Conservation (phyloP, 2,888 invertebrate genomes). For the Protonemura montana region DNA sequence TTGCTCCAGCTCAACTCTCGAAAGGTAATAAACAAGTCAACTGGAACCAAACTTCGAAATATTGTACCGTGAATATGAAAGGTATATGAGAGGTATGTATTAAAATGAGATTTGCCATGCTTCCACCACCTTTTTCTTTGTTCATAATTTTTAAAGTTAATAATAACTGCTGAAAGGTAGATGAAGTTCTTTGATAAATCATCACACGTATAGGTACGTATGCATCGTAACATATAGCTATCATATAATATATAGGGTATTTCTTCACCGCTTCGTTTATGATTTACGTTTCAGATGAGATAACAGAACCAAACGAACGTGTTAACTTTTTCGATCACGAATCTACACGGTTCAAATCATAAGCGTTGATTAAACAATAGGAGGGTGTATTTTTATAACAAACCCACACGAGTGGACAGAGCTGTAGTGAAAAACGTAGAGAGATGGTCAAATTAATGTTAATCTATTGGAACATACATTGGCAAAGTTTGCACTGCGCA, state of each 20-base stretch:
- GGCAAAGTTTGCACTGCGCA: neutral
- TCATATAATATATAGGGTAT: neutral
- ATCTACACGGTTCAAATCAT: constrained; percentile 20
- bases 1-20: neutral
- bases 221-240: neutral
- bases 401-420: neutral
- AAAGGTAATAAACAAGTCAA: neutral
- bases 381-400: neutral
- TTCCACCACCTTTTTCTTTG: neutral
- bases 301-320: constrained; percentile 17
- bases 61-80: neutral
- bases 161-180: constrained; percentile 27
- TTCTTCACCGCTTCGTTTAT: constrained; percentile 1
- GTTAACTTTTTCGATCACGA: constrained; percentile 18
- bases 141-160: constrained; percentile 9
- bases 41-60: neutral
- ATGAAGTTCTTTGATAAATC: constrained; percentile 29
- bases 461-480: constrained; percentile 18
- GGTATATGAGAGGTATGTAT: neutral
- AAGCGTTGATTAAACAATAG: constrained; percentile 20
- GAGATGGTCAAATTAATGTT: constrained; percentile 20
- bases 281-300: constrained; percentile 36
- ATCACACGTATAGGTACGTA: constrained; percentile 22
- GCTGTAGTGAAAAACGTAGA: neutral
- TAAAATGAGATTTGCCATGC: neutral